Evolutionary conservation across 2,888 invertebrate genomes (phyloP).

Genomic region (Synanthedon tipuliformis): DNA sequence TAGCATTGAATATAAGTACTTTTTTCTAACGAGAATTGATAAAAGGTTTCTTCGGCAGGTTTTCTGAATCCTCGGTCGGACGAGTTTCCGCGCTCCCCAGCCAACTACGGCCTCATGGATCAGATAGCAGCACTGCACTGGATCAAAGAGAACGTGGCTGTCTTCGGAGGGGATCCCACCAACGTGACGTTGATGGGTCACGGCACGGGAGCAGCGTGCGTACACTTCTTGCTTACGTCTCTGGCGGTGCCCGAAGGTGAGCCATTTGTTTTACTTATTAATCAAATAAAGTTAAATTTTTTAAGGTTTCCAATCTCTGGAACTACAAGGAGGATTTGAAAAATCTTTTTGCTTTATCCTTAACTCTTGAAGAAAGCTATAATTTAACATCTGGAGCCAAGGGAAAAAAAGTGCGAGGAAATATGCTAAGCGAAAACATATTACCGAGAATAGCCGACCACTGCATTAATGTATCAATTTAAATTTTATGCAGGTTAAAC

Average conservation of each 20-base stretch:
- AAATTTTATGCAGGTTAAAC: too few species aligned
- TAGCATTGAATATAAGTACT: neutral
- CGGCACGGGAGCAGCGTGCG: slow-evolving; percentile 95
- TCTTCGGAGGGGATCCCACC: slow-evolving; percentile 93
- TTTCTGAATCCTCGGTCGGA: slow-evolving; percentile 91
- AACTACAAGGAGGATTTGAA: too few species aligned
- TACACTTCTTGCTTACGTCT: slow-evolving; percentile 94
- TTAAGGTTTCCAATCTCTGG: too few species aligned
- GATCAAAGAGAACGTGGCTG: slow-evolving; percentile 94
- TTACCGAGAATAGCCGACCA: too few species aligned
- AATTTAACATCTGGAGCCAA: too few species aligned
- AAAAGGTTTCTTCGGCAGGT: slow-evolving; percentile 75
- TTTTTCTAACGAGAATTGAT: too few species aligned
- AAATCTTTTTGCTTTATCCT: too few species aligned
- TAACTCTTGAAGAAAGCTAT: too few species aligned
- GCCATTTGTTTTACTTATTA: slow-evolving; percentile 9
- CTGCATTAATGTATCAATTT: too few species aligned
- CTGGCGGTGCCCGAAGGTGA: slow-evolving; percentile 93
- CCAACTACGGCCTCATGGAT: slow-evolving; percentile 98
- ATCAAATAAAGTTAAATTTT: too few species aligned
- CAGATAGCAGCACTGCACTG: slow-evolving; percentile 96
- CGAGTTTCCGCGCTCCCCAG: slow-evolving; percentile 85
- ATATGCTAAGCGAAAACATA: too few species aligned
- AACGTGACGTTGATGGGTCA: slow-evolving; percentile 96
- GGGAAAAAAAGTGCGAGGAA: too few species aligned